Base-by-base conservation (phyloP, 2,888 invertebrate genomes). In the Neoaliturus tenellus region DNA sequence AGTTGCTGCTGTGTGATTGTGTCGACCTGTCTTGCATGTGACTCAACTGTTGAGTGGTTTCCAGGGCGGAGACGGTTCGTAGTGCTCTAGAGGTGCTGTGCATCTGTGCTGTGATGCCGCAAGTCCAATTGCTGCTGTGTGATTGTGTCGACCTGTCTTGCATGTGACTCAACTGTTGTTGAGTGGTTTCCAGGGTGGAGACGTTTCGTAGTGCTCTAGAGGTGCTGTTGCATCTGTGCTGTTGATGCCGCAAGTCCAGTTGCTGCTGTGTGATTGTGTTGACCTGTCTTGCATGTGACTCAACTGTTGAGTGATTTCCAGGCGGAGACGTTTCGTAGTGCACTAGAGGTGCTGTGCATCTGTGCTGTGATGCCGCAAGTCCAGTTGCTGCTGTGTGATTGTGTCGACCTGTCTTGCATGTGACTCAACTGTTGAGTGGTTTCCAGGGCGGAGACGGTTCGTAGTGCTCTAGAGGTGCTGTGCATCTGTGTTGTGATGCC, bases 401-500 rank as follows among this genome's bases (percentile, higher is more conserved):
- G 94, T 87, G 93, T 96, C 0, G 95, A 96, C 87, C 93, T 96
- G 91, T 93, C 95, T 0, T n/a, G n/a, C 44, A 12, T 55, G 35
- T 48, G 48, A 55, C 28, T 82, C 55, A 71, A 44, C 44, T 85
- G 23, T 51, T 80, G 35, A 2, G 73, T 90, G 78, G 88, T 89
- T 91, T 88, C 28, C 86, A 94, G 95, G 87, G 95, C 95, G 4
- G 97, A 98, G 90, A 96, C 96, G 0, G 95, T 97, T 1, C 92
- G 95, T 51, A 95, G 95, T 80, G 96, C 96, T 1, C 90, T 97
- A 84, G 98, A 99, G 90, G 97, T 97, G 48, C 92, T 99, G 58
- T 95, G 96, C 0, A 96, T 98, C 55, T 98, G 98, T 89, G 96
- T 97, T 85, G 95, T 98, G 23, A 95, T 97, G 89, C 98, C 98